Evolutionary conservation across 2,113 vertebrate genomes (phyloP), one percentile per base, ranked within the genome.

Genomic region (Pimephales promelas): DNA sequence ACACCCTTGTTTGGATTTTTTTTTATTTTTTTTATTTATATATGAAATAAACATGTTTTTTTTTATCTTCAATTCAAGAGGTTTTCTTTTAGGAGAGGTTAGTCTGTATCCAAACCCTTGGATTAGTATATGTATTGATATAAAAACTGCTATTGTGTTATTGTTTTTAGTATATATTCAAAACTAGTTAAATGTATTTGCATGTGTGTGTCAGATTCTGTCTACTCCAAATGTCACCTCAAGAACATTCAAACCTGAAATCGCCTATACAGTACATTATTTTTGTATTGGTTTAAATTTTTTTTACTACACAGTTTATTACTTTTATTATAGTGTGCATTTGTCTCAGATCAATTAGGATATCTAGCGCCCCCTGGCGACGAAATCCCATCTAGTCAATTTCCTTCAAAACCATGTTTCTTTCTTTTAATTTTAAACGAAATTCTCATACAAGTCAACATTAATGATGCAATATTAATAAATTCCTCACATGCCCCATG

Each of bases 301-400:
- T n/a, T n/a, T n/a, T n/a, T n/a, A n/a, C n/a, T n/a, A n/a, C n/a
- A n/a, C n/a, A n/a, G 31, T 64, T 75, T 64, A 13, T 11, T 40
- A 26, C 57, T 36, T 75, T 13, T 54, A 49, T 62, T 64, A 31
- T 11, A 52, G 4, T 4, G 59, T 31, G 73, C 47, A 54, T 75
- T 56, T 56, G 52, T 54, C n/a, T 28, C n/a, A 16, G 3, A 49
- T n/a, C 26, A 66, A 49, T 18, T 45, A 43, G 9, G 82, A 76
- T 68, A 26, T 83, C 57, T 66, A 76, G 59, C 72, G 72, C 82
- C 45, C 45, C 59, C 59, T 64, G 72, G 13, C 57, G 73, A 43
- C 7, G 4, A 43, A 2, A 43, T 8, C 34, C 14, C 75, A 20
- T 10, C 2, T 28, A 18, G 7, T 14, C 22, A 24, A 8, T 20